Percentiles rank a stretch among this genome's conserved stretches.
Evolutionary conservation across 2,797 vertebrate species (phyloP).

Genomic region (Mus caroli): DNA sequence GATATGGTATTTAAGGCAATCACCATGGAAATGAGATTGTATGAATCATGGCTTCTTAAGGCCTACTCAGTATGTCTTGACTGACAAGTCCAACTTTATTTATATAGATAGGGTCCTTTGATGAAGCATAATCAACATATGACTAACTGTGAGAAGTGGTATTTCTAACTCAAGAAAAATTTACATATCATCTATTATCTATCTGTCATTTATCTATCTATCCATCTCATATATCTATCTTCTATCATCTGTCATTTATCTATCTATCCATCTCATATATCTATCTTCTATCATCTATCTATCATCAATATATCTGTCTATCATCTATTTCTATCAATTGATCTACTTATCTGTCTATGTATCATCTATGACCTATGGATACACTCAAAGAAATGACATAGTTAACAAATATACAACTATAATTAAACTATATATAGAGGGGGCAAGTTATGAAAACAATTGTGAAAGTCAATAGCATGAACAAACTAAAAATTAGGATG

Average conservation of each 20-base stretch:
- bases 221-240: not conserved
- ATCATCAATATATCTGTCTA: not conserved
- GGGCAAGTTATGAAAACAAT: not conserved
- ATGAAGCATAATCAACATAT: conserved; percentile 65
- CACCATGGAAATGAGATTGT: conserved; percentile 75
- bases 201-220: not conserved
- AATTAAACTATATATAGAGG: not conserved
- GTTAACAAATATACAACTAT: not conserved
- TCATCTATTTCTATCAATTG: not conserved
- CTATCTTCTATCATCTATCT: not conserved
- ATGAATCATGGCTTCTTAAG: conserved; percentile 70
- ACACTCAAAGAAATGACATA: not conserved
- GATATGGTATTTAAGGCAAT: conserved; percentile 73
- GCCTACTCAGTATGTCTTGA: conserved; percentile 61
- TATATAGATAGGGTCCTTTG: conserved; percentile 36
- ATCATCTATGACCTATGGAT: not conserved
- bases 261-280: not conserved
- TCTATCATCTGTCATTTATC: not conserved
- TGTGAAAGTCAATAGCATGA: not conserved
- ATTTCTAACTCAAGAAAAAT: conserved; percentile 63
- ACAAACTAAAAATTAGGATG: not conserved
- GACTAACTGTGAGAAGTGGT: conserved; percentile 54
- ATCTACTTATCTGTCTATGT: not conserved
- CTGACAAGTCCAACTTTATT: conserved; percentile 57
- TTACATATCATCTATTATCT: not conserved